Evolutionary conservation across 2,797 vertebrate species (phyloP).

Genomic region (Etheostoma perlongum): DNA sequence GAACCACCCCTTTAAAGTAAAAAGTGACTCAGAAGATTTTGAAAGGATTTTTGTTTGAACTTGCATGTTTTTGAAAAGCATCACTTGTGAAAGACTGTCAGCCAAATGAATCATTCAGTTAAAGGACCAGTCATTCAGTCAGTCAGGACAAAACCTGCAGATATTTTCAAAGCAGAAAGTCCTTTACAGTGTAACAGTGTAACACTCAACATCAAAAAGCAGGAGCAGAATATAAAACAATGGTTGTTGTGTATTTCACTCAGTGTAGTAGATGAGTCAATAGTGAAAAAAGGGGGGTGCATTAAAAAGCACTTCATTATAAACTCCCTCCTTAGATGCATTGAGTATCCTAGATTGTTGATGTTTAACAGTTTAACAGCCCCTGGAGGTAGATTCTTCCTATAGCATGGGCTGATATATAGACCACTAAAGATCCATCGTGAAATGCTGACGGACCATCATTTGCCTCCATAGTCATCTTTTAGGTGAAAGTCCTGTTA

Average conservation of each 20-base stretch:
- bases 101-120: constrained; percentile 15
- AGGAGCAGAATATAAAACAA: constrained; percentile 10
- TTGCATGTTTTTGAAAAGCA: background rate
- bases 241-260: too few relatives aligned
- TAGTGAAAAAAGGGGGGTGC: background rate
- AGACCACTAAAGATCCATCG: constrained; percentile 34
- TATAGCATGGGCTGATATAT: constrained; percentile 40
- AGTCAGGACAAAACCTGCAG: constrained; percentile 10
- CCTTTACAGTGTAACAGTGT: background rate
- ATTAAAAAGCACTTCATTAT: constrained; percentile 5
- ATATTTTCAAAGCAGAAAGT: constrained; percentile 22
- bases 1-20: background rate
- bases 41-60: constrained; percentile 4
- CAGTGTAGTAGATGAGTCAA: background rate
- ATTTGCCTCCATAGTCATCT: constrained; percentile 50
- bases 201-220: constrained; percentile 19
- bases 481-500: constrained; percentile 53
- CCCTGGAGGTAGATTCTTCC: constrained; percentile 24
- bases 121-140: constrained; percentile 5
- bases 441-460: constrained; percentile 66
- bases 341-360: constrained; percentile 19
- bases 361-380: constrained; percentile 23
- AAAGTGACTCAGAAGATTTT: background rate
- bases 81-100: constrained; percentile 6
- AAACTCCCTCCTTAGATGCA: background rate